These are phyloP conservation scores for Girardia tigrina DNA, from an alignment of 2,888 invertebrate species.

Conservation along the genomic window DNA sequence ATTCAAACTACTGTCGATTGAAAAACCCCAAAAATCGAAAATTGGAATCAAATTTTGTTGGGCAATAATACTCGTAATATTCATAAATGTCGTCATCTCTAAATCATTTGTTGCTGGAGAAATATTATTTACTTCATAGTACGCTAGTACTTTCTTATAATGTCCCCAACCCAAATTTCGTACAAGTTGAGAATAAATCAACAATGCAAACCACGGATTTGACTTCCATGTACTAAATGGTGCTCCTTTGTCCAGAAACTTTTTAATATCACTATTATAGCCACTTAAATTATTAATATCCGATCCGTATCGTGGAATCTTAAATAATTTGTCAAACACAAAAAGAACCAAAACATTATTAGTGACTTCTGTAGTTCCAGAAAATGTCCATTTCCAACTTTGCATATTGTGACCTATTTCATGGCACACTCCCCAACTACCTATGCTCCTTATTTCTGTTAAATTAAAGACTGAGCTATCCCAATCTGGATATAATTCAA, in stretches of 20 bases:
- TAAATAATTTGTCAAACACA: neutral
- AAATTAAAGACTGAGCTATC: slow-evolving; percentile 31
- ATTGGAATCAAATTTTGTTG: no score
- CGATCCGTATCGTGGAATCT: neutral
- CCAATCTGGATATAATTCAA: slow-evolving; percentile 37
- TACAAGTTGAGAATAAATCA: neutral
- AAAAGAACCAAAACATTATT: no score
- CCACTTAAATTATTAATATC: neutral
- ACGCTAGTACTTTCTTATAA: neutral
- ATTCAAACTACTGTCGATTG: no score
- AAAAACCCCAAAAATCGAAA: no score
- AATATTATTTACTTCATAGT: neutral
- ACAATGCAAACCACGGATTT: neutral
- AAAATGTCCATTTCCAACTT: slow-evolving; percentile 39
- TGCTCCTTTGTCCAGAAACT: neutral
- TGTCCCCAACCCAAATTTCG: neutral
- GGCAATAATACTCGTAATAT: no score
- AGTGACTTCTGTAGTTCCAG: slow-evolving; percentile 40
- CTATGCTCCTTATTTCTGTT: slow-evolving; percentile 27
- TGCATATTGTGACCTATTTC: slow-evolving; percentile 41
- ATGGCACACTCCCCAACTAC: slow-evolving; percentile 40
- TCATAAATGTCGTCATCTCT: no score
- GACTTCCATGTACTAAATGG: neutral
- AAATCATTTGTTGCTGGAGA: neutral
- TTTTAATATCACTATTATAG: neutral